Evolutionary conservation across 2,888 invertebrate genomes (phyloP).

Genomic region (Epistrophe grossulariae): DNA sequence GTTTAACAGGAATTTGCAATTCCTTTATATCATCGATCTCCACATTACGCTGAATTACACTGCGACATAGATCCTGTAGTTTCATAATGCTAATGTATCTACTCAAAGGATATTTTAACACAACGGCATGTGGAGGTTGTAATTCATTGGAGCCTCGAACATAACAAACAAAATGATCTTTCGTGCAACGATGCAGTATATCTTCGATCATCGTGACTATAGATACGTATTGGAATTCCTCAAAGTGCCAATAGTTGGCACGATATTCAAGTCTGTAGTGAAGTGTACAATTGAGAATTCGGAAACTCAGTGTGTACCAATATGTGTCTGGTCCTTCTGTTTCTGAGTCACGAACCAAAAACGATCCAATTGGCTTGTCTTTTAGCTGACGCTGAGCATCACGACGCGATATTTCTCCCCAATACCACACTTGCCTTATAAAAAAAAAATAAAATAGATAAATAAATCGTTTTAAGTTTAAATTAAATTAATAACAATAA

Average conservation of each 20-base stretch:
- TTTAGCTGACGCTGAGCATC: constrained; percentile 89
- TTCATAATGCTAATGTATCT: constrained; percentile 89
- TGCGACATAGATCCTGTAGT: constrained; percentile 89
- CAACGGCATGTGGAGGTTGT: constrained; percentile 89
- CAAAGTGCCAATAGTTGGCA: constrained; percentile 84
- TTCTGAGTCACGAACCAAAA: constrained; percentile 91
- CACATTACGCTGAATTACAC: constrained; percentile 88
- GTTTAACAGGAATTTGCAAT: constrained; percentile 87
- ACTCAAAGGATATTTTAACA: constrained; percentile 90
- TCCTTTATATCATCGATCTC: constrained; percentile 87
- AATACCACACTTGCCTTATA: constrained; percentile 89
- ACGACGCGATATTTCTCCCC: constrained; percentile 90
- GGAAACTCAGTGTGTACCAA: constrained; percentile 90
- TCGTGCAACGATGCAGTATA: constrained; percentile 89
- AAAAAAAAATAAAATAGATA: constrained; percentile 26
- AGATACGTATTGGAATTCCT: constrained; percentile 83
- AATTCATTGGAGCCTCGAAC: constrained; percentile 88
- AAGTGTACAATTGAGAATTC: constrained; percentile 88
- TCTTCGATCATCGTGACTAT: constrained; percentile 90
- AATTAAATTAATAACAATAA: too few relatives aligned
- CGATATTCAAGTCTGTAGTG: constrained; percentile 90
- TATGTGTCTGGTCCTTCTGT: constrained; percentile 86
- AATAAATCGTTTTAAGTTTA: neutral
- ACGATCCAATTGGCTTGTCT: constrained; percentile 90
- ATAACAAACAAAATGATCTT: constrained; percentile 88